Evolutionary conservation across 1,140 invertebrate genomes (phyloP).

Genomic region (Drosophila mojavensis): DNA sequence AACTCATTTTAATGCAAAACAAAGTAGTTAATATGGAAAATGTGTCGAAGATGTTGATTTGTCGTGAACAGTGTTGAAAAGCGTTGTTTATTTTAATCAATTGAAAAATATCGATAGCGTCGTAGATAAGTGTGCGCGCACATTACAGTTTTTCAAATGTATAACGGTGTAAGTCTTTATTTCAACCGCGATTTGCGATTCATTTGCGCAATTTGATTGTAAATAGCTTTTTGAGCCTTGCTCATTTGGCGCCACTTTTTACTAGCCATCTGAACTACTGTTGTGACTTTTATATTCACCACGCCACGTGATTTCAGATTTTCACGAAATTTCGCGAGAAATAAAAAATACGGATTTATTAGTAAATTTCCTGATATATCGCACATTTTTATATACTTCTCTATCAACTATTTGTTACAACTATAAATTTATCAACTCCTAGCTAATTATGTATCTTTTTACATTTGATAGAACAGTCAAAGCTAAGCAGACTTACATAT

Average conservation of each 20-base stretch:
- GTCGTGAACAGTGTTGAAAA: slow-evolving; percentile 14
- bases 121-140: not conserved
- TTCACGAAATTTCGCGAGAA: slow-evolving; percentile 39
- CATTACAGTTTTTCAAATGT: slow-evolving; percentile 1
- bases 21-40: slow-evolving; percentile 9
- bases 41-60: slow-evolving; percentile 38
- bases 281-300: slow-evolving; percentile 15
- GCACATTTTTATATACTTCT: not conserved
- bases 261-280: slow-evolving; percentile 23
- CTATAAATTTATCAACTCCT: not conserved
- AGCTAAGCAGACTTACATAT: not conserved
- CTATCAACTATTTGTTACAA: not conserved
- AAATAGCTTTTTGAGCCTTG: slow-evolving; percentile 29
- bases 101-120: slow-evolving; percentile 2
- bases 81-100: not conserved
- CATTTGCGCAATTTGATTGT: slow-evolving; percentile 17
- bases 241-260: slow-evolving; percentile 55
- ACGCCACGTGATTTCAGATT: slow-evolving; percentile 25
- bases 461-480: not conserved
- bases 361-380: not conserved
- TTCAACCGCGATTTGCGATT: slow-evolving; percentile 16
- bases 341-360: slow-evolving; percentile 46
- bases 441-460: not conserved
- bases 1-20: slow-evolving; percentile 87
- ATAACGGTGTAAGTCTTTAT: not conserved